Evolutionary conservation across 2,888 invertebrate genomes (phyloP), one percentile per base, ranked within the genome.

Genomic region (Trichogramma dendrolimi): DNA sequence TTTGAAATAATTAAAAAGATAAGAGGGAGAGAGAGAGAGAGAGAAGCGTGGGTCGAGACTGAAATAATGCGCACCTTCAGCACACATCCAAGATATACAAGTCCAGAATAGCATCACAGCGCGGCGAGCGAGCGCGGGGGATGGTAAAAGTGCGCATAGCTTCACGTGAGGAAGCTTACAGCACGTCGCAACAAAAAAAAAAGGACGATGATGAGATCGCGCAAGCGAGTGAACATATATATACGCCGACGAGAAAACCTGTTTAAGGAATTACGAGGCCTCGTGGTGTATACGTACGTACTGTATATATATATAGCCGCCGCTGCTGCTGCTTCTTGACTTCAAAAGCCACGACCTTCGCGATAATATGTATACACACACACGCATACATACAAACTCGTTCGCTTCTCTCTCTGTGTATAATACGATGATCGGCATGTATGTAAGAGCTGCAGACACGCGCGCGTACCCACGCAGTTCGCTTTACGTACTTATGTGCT

Each of bases 241-340:
- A 27, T 27, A 27, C 27, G 27, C 27, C 27, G 27, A 27, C 27
- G 27, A 27, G 50, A 47, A 61, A 63, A 64, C 63, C 63, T 55
- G 63, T 64, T 64, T 53, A 60, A 44, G 62, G 63, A 63, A 61
- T 62, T 61, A 58, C 66, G 67, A 66, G 66, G 64, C 62, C 65
- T 27, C 27, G 27, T 27, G 27, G 27, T 27, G 27, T 27, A 14
- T 14, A 27, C 27, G 27, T 27, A 27, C 27, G 27, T 27, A 27
- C 27, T 27, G n/a, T n/a, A 27, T 27, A 27, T 27, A 14, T 14
- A 27, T 27, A 27, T 27, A 27, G 63, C 10, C 52, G 48, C 51
- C 6, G 14, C 11, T 38, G 58, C 41, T 39, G 60, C 11, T 5
- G 50, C 38, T 39, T 10, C 7, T 14, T 43, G 44, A 46, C 42